Conservation (phyloP, 2,888 invertebrate species). For the Lypha dubia region DNA sequence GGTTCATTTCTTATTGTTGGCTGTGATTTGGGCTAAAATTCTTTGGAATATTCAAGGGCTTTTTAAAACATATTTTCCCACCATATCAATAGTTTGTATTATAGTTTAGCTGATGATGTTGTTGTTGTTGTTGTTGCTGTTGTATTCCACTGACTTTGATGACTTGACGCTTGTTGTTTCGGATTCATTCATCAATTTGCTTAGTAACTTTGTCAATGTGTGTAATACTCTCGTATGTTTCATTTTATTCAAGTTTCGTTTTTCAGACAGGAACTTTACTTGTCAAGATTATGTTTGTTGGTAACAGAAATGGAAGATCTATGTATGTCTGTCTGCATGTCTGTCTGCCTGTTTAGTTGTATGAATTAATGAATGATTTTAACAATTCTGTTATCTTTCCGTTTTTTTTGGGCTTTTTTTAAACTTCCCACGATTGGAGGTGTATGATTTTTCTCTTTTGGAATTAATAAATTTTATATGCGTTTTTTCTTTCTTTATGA, state of each 20-base stretch:
- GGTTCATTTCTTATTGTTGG: slow-evolving; percentile 13
- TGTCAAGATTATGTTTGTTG: slow-evolving; percentile 70
- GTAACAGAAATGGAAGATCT: slow-evolving; percentile 61
- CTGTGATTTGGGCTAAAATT: slow-evolving; percentile 22
- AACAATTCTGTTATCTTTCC: slow-evolving; percentile 4
- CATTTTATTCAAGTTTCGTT: neutral
- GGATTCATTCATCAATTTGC: slow-evolving; percentile 65
- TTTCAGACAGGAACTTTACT: slow-evolving; percentile 67
- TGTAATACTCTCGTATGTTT: slow-evolving; percentile 3
- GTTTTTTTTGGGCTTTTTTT: slow-evolving; percentile 8
- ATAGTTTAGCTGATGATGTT: neutral
- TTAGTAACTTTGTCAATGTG: slow-evolving; percentile 65
- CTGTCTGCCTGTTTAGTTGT: slow-evolving; percentile 25
- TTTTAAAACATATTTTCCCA: slow-evolving; percentile 61
- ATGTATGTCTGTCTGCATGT: too few relatives aligned
- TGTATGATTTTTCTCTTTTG: slow-evolving; percentile 59
- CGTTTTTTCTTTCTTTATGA: slow-evolving; percentile 45
- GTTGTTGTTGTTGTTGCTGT: slow-evolving; percentile 13
- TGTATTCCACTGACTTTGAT: slow-evolving; percentile 18
- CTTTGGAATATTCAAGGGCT: slow-evolving; percentile 69
- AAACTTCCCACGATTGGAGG: slow-evolving; percentile 67
- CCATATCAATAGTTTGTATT: slow-evolving; percentile 15
- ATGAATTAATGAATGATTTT: slow-evolving; percentile 45
- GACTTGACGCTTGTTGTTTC: slow-evolving; percentile 33
- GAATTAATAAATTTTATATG: slow-evolving; percentile 67